Conservation (phyloP, 2,797 vertebrate species). For the Mormyrus proboscirostris region DNA sequence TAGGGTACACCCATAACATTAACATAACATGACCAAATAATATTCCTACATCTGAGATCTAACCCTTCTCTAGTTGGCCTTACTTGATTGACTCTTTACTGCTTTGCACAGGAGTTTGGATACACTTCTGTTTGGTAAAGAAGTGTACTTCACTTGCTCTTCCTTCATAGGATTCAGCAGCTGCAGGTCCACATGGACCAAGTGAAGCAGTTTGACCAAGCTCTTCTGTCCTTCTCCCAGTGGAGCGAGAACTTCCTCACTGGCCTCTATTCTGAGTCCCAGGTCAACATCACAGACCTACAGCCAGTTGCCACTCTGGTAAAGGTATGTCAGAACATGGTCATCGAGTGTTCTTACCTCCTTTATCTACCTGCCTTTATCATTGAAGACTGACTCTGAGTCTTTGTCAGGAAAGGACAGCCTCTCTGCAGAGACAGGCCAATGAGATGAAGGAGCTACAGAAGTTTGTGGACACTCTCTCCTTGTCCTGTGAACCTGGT, state of each 20-base stretch:
- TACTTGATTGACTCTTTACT: neutral
- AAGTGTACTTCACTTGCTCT: neutral
- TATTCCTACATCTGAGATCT: neutral
- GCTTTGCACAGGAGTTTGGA: neutral
- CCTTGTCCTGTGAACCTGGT: slow-evolving; percentile 59
- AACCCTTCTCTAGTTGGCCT: neutral
- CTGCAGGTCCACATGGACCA: slow-evolving; percentile 69
- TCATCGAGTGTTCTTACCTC: neutral
- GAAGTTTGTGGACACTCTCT: slow-evolving; percentile 60
- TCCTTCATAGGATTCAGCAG: slow-evolving; percentile 58
- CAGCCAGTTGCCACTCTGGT: slow-evolving; percentile 60
- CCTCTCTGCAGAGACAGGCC: slow-evolving; percentile 60
- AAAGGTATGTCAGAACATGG: slow-evolving; percentile 61
- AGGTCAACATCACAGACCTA: slow-evolving; percentile 69
- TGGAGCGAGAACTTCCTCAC: slow-evolving; percentile 81
- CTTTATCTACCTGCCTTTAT: neutral
- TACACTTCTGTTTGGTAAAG: neutral
- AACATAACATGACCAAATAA: neutral
- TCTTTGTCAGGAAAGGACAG: slow-evolving; percentile 66
- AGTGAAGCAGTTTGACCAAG: slow-evolving; percentile 75
- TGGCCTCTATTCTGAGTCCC: slow-evolving; percentile 70
- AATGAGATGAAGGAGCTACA: slow-evolving; percentile 60
- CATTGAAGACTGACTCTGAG: neutral
- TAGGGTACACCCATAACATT: neutral
- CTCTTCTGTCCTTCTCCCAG: slow-evolving; percentile 69